phyloP scores from a whole-genome alignment of 2,888 invertebrate genomes.

The Drosophila kanekoi region DNA sequence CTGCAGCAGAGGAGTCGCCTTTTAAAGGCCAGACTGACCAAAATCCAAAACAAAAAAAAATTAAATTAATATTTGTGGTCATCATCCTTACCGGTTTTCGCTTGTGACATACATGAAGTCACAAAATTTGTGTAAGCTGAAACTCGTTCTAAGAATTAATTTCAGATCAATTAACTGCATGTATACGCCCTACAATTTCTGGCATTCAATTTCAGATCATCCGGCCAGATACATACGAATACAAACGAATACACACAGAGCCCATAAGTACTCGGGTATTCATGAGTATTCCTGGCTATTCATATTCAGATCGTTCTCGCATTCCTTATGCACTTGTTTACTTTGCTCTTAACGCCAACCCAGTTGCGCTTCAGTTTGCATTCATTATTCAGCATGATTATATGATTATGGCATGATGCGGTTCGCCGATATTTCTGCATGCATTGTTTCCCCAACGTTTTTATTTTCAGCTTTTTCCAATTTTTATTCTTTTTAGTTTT shows the following conservation, averaged over 20 bases:
- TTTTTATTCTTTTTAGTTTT: neutral
- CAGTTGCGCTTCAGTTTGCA: constrained; percentile 41
- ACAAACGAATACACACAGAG: constrained; percentile 8
- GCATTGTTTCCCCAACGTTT: constrained; percentile 33
- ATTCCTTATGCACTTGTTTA: constrained; percentile 58
- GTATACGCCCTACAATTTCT: constrained; percentile 59
- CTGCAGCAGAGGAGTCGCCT: constrained; percentile 24
- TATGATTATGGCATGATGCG: constrained; percentile 44
- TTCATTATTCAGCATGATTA: constrained; percentile 49
- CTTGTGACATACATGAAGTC: constrained; percentile 48
- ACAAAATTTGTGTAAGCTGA: constrained; percentile 47
- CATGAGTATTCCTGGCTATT: constrained; percentile 32
- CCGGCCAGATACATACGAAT: constrained; percentile 22
- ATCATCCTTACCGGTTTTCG: constrained; percentile 67
- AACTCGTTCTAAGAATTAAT: constrained; percentile 78
- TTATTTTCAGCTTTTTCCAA: neutral
- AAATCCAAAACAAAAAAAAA: constrained; percentile 17
- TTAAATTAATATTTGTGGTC: constrained; percentile 23
- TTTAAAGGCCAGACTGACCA: constrained; percentile 61
- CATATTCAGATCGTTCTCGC: constrained; percentile 18
- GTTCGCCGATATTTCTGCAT: constrained; percentile 43
- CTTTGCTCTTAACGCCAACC: constrained; percentile 62
- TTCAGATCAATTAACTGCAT: constrained; percentile 59
- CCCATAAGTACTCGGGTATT: constrained; percentile 16
- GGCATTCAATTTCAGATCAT: constrained; percentile 37